These are phyloP conservation scores for Acanthosepion pharaonis DNA, from an alignment of 2,888 invertebrate species.

Conservation along the genomic window DNA sequence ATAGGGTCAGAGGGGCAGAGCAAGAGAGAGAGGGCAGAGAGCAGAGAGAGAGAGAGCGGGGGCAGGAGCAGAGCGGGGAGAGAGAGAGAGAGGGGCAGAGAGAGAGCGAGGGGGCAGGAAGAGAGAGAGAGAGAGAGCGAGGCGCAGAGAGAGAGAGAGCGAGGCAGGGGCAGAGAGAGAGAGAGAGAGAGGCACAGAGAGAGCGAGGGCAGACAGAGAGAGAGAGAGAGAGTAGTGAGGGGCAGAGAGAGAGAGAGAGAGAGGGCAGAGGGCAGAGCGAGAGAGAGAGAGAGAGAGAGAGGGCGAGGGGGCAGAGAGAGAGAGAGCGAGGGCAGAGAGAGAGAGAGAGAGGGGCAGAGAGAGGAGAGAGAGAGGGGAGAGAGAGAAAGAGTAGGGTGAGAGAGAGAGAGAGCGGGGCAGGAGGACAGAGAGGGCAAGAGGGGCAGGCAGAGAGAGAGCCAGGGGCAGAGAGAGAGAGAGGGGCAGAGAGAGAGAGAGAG, in stretches of 20 bases:
- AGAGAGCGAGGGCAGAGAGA: background rate
- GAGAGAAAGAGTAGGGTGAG: too few relatives aligned
- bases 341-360: background rate
- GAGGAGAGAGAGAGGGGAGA: background rate
- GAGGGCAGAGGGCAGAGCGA: too few relatives aligned
- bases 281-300: background rate
- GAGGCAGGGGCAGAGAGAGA: background rate
- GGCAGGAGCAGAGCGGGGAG: too few relatives aligned
- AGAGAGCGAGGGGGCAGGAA: too few relatives aligned
- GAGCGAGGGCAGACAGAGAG: accelerated
- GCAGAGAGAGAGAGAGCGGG: too few relatives aligned
- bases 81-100: too few relatives aligned
- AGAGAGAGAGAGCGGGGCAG: accelerated
- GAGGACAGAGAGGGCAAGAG: too few relatives aligned
- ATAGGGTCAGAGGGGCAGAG: too few relatives aligned
- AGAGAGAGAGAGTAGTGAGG: background rate
- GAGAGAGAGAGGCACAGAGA: background rate
- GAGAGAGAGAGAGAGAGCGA: too few relatives aligned
- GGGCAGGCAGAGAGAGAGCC: accelerated
- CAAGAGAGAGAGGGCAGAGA: too few relatives aligned
- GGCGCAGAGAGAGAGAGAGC: too few relatives aligned
- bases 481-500: background rate
- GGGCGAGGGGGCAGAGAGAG: accelerated
- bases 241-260: background rate
- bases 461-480: too few relatives aligned